phyloP scores from a whole-genome alignment of 2,113 vertebrate species.

The Chamaea fasciata region DNA sequence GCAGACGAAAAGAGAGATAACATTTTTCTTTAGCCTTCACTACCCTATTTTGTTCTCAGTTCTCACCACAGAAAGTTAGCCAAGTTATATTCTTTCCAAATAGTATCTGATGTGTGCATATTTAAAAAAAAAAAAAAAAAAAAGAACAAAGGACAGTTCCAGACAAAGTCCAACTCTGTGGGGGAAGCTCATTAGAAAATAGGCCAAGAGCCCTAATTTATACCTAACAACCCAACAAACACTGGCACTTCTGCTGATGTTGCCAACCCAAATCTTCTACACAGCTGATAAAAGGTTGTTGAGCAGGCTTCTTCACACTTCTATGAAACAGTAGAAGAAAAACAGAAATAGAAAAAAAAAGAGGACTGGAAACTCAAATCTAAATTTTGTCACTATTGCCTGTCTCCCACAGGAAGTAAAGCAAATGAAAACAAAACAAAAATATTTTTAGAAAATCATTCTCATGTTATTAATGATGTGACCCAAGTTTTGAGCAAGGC shows the following conservation, averaged over 20 bases:
- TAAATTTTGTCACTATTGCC: neutral
- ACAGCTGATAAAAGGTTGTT: neutral
- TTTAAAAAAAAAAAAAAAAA: neutral
- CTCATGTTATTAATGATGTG: constrained; percentile 12
- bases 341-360: neutral
- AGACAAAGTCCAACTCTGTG: neutral
- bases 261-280: neutral
- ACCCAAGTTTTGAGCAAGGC: neutral
- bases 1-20: neutral
- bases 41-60: neutral
- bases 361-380: neutral
- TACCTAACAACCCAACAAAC: neutral
- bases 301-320: neutral
- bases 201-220: neutral
- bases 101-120: neutral
- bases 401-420: constrained; percentile 31
- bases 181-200: neutral
- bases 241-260: neutral
- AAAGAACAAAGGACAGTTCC: neutral
- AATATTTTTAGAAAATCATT: constrained; percentile 26
- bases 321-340: neutral
- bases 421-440: neutral
- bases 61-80: neutral
- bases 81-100: neutral
- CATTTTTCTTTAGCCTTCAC: neutral